These are phyloP conservation scores for Graptemys geographica DNA, from an alignment of 2,797 vertebrate genomes.

Conservation along the genomic window DNA sequence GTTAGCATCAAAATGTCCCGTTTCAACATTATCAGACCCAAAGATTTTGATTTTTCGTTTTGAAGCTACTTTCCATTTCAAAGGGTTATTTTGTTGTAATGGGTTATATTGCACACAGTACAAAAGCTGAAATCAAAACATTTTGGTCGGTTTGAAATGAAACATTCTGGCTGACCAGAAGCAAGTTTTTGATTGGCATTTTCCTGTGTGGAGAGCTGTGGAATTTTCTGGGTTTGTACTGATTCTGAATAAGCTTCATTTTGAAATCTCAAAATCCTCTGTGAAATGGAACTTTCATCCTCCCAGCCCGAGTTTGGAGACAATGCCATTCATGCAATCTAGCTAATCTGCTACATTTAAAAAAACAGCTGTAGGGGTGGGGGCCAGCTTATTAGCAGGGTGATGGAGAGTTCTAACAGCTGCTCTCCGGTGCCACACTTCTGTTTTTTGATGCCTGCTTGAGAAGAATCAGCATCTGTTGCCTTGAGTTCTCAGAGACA, in stretches of 20 bases:
- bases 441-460: not conserved
- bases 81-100: not conserved
- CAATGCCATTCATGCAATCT: not conserved
- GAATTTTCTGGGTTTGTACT: not conserved
- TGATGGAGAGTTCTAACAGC: not conserved
- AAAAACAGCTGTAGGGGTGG: not conserved
- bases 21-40: not conserved
- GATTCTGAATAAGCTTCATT: not conserved
- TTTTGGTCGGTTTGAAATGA: not conserved
- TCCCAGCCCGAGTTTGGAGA: not conserved
- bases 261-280: not conserved
- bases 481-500: not conserved
- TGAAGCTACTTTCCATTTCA: not conserved
- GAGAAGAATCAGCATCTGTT: not conserved
- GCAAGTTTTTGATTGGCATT: not conserved
- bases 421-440: not conserved
- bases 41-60: not conserved
- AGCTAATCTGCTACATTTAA: not conserved
- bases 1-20: not conserved
- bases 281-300: not conserved
- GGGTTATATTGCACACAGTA: not conserved
- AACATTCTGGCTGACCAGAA: not conserved
- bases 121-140: not conserved
- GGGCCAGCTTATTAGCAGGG: not conserved
- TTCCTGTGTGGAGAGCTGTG: not conserved